Evolutionary conservation across 2,113 vertebrate species (phyloP), one percentile per base, ranked within the genome.

Genomic region (Oncorhynchus tshawytscha): DNA sequence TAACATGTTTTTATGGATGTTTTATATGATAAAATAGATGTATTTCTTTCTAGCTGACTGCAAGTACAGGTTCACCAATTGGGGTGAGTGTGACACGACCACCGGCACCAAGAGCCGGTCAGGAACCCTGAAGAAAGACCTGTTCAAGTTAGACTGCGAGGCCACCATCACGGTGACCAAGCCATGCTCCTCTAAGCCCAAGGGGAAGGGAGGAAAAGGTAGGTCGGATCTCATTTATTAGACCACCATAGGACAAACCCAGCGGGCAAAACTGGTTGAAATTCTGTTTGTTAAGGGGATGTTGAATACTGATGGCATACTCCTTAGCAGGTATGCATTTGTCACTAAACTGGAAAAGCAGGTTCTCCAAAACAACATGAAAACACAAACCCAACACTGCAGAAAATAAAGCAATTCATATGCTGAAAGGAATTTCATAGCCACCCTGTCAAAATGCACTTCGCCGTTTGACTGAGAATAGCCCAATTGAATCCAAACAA

Each of bases 41-140:
- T 2, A 16, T 29, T 65, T 59, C 25, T 60, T 71, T 68, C 48
- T 89, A 99, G 97, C 95, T 0, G 97, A 99, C 88, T 99, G 97
- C 86, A 99, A 98, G 90, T 99, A 99, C 88, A 97, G 96, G 90
- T 99, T 99, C 78, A 93, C 94, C 54, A 94, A 82, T 65, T 99
- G 97, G 97, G 95, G 95, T 0, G 84, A 94, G 1, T 99, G 97
- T 1, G 96, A 97, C 1, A 72, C 90, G 12, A 74, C 87, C 82
- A 95, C 94, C 0, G 94, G 95, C 15, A 91, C 95, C 82, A 98
- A 96, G 89, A 94, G 88, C 72, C 94, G 97, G 39, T 94, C 96
- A 0, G 97, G 97, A 0, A 90, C 91, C 22, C 93, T 99, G 92
- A 99, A 99, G 92, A 95, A 96, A 84, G 96, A 91, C 0, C 89